Conservation (phyloP, 2,113 vertebrate genomes). For the Microtus montanus region DNA sequence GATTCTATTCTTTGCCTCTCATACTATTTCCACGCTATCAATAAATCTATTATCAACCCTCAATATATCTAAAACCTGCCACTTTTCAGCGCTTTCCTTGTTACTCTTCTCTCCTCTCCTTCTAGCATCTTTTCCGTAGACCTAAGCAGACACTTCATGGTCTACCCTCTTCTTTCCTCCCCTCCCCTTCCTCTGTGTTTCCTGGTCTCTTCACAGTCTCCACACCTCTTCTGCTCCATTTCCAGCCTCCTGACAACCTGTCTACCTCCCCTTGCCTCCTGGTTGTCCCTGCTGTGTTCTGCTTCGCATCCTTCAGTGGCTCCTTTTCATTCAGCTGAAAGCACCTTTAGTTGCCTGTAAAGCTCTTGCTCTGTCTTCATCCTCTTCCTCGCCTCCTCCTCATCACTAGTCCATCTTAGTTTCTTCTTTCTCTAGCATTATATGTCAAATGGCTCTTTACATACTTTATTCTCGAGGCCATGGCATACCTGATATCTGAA, state of each 20-base stretch:
- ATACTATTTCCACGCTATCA: neutral
- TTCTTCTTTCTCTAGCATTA: neutral
- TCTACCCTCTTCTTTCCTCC: too few species aligned
- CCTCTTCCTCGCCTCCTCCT: neutral
- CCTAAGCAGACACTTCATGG: too few species aligned
- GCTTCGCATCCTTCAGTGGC: too few species aligned
- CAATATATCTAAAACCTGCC: neutral
- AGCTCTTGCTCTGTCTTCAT: neutral
- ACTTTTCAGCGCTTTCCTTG: neutral
- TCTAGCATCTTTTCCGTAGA: neutral
- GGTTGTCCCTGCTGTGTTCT: neutral
- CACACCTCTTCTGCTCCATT: too few species aligned
- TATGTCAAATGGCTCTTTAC: neutral
- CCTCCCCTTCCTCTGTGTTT: too few species aligned
- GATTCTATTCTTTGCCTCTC: neutral
- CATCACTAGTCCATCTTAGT: neutral
- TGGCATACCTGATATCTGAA: neutral
- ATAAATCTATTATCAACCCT: neutral
- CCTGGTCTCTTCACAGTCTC: neutral
- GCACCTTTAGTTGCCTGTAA: accelerated
- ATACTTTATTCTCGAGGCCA: neutral
- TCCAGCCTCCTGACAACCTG: neutral
- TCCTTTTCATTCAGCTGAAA: neutral
- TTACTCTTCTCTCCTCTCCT: neutral
- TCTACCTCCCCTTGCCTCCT: neutral